Percentiles rank a stretch among this genome's conserved stretches.
phyloP scores from a whole-genome alignment of 2,113 vertebrate species.

The Plecturocebus donacophilus region DNA sequence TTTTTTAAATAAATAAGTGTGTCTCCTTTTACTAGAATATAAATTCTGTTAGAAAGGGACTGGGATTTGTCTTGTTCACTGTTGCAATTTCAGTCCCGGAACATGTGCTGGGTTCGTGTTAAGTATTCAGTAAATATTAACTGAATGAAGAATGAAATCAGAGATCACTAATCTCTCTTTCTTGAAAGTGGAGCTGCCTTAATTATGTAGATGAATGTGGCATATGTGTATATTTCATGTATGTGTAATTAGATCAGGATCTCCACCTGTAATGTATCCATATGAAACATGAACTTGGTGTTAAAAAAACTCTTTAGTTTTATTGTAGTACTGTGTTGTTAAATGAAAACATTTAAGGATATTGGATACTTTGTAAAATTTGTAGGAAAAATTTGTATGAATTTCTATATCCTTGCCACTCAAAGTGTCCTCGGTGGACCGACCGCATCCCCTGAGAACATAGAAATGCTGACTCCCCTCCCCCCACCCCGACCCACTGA shows the following conservation, averaged over 20 bases:
- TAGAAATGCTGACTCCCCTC: neutral
- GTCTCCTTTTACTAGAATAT: neutral
- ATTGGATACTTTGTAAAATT: neutral
- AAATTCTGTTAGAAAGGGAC: neutral
- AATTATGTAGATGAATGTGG: neutral
- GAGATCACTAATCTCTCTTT: neutral
- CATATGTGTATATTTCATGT: neutral
- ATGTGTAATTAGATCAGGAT: neutral
- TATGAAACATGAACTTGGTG: neutral
- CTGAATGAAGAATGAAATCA: neutral
- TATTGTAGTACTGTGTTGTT: neutral
- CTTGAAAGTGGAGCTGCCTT: neutral
- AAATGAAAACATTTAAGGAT: neutral
- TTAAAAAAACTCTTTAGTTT: neutral
- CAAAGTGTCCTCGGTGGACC: neutral
- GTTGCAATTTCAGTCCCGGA: neutral
- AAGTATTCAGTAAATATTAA: neutral
- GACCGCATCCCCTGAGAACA: too few species aligned
- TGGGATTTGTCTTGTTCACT: neutral
- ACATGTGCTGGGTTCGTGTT: neutral
- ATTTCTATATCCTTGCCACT: neutral
- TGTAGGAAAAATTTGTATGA: neutral
- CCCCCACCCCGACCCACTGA: neutral
- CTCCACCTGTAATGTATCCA: neutral
- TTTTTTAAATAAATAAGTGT: neutral